Evolutionary conservation across 2,113 vertebrate genomes (phyloP), one percentile per base, ranked within the genome.

Genomic region (Peromyscus californicus): DNA sequence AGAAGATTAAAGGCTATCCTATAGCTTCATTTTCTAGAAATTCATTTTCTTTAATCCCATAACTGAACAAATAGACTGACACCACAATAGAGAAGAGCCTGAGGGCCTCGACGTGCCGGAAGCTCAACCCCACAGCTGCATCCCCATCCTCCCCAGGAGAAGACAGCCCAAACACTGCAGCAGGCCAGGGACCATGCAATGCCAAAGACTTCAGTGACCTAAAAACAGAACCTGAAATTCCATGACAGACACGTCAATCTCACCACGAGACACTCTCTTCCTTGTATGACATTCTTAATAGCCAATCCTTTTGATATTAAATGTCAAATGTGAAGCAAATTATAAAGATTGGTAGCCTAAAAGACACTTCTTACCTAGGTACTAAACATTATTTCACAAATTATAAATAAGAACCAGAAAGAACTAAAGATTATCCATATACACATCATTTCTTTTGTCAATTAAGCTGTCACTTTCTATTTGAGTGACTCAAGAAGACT

Each of bases 241-340:
- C 21, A 48, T 39, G 19, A 82, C 24, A 70, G 19, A 54, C 89
- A 82, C 70, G 65, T 48, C 65, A 12, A 45, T 57, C 69, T 92
- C 92, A 80, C 29, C 54, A 33, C 16, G 29, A 31, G 10, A 95
- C 59, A 61, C 48, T 75, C 39, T 91, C 74, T 54, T 92, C 75
- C 57, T 89, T 91, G 75, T 3, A 65, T 24, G 11, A 42, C 22
- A 89, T n/a, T 95, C 57, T 89, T 79, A 9, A 75, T 1, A 90
- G 36, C 17, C 39, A 76, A 76, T 4, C 16, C 80, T 48, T 83
- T 97, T 87, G 67, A 91, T 86, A 75, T 11, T 39, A 83, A 90
- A 90, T 65, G 74, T 33, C 97, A 95, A 82, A 85, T 7, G 78
- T 84, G 15, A 5, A 95, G 5, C 19, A 88, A 94, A 94, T 61